Evolutionary conservation across 2,797 vertebrate species (phyloP).

Genomic region (Gambelia wislizenii): DNA sequence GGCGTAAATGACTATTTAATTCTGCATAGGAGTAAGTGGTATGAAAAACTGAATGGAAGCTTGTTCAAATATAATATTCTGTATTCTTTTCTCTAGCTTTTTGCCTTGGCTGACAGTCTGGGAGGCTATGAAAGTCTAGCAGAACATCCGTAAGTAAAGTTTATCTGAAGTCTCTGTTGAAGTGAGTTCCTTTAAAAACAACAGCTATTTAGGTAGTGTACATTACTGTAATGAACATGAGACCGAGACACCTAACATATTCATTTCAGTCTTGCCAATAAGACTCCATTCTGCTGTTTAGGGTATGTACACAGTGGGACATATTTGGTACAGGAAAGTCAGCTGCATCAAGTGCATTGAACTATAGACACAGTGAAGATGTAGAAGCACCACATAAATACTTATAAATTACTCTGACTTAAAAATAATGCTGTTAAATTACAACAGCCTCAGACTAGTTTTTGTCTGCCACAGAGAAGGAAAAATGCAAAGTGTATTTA

Average conservation of each 20-base stretch:
- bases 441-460: background rate
- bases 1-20: background rate
- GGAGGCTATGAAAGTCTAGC: slow-evolving; percentile 96
- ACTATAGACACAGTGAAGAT: background rate
- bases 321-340: background rate
- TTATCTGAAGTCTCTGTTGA: background rate
- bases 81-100: slow-evolving; percentile 79
- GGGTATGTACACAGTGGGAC: slow-evolving; percentile 59
- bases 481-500: too few relatives aligned
- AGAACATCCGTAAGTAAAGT: slow-evolving; percentile 92
- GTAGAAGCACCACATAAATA: background rate
- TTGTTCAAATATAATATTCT: background rate
- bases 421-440: background rate
- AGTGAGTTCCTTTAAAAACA: background rate
- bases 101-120: slow-evolving; percentile 90
- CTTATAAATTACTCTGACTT: background rate
- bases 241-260: background rate
- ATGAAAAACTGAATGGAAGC: background rate
- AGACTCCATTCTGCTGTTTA: slow-evolving; percentile 25
- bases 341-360: background rate
- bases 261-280: background rate
- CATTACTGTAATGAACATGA: too few relatives aligned
- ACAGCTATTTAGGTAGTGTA: too few relatives aligned
- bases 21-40: background rate
- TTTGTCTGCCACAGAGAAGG: background rate